A percentile compares a stretch with the other conserved stretches of the same genome.
Evolutionary conservation across 2,888 invertebrate genomes (phyloP).

Genomic region (Scrobipalpa costella): DNA sequence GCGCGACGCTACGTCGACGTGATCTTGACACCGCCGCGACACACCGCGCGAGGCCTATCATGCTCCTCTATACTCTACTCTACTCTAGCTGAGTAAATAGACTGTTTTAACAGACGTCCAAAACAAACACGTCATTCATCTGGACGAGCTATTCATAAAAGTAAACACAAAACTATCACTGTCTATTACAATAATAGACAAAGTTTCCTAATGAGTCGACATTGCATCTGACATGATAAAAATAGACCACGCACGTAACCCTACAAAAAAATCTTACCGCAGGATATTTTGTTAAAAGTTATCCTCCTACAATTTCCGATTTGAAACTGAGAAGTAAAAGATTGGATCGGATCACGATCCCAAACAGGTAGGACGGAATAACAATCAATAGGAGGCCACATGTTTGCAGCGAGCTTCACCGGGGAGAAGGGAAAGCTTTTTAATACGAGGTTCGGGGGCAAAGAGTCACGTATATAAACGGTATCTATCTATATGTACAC

Average conservation of each 20-base stretch:
- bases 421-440: slow-evolving; percentile 18
- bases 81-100: slow-evolving; percentile 52
- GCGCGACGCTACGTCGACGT: slow-evolving; percentile 58
- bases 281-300: slow-evolving; percentile 19
- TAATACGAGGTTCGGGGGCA: slow-evolving; percentile 2
- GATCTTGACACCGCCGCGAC: slow-evolving; percentile 74
- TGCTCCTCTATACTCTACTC: slow-evolving; percentile 39
- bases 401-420: slow-evolving; percentile 19
- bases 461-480: slow-evolving; percentile 3
- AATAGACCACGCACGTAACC: not conserved
- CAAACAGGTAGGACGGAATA: slow-evolving; percentile 17
- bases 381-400: slow-evolving; percentile 23
- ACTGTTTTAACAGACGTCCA: slow-evolving; percentile 44
- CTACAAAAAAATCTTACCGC: slow-evolving; percentile 7
- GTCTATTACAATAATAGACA: slow-evolving; percentile 18
- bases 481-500: not conserved
- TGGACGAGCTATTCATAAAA: slow-evolving; percentile 11
- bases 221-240: slow-evolving; percentile 12
- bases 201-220: slow-evolving; percentile 5
- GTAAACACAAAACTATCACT: slow-evolving; percentile 14
- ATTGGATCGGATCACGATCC: slow-evolving; percentile 22
- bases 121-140: slow-evolving; percentile 37
- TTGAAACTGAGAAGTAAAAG: slow-evolving; percentile 21
- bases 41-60: slow-evolving; percentile 62
- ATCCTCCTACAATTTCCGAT: slow-evolving; percentile 17